Evolutionary conservation across 92 coral and sea anemone species (phyloP).

Genomic region (Blastomussa wellsi): DNA sequence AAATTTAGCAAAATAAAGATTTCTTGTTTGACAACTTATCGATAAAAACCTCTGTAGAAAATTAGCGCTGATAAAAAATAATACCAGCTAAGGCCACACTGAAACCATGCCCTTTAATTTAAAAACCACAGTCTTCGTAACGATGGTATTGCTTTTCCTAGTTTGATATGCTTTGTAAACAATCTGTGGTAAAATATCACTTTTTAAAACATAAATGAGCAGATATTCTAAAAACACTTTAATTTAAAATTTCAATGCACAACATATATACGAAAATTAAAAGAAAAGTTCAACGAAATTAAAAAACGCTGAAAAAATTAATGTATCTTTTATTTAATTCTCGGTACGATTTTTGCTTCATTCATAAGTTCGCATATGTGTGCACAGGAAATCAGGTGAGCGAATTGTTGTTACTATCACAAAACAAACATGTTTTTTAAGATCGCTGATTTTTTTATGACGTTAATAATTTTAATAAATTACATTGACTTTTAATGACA

Average conservation of each 20-base stretch:
- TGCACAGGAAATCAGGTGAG: neutral
- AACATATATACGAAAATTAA: neutral
- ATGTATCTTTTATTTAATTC: neutral
- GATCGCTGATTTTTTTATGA: neutral
- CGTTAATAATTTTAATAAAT: neutral
- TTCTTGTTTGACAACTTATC: slow-evolving; percentile 14
- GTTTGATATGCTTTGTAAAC: slow-evolving; percentile 8
- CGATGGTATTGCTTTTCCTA: slow-evolving; percentile 9
- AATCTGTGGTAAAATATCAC: neutral
- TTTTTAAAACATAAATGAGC: neutral
- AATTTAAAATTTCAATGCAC: neutral
- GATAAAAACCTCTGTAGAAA: neutral
- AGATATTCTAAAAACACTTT: neutral
- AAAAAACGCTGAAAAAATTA: neutral
- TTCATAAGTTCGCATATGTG: neutral
- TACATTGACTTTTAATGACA: neutral
- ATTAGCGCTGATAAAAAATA: slow-evolving; percentile 18
- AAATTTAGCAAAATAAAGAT: neutral
- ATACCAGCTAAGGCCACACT: neutral
- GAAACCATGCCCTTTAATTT: neutral
- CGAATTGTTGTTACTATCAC: neutral
- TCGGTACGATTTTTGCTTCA: neutral
- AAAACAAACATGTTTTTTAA: neutral
- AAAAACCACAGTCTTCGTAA: slow-evolving; percentile 12
- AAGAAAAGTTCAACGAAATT: neutral